Evolutionary conservation across 37 sponge, comb jelly and placozoan species (phyloP), one percentile per base, ranked within the genome.

Genomic region (Crambe crambe): DNA sequence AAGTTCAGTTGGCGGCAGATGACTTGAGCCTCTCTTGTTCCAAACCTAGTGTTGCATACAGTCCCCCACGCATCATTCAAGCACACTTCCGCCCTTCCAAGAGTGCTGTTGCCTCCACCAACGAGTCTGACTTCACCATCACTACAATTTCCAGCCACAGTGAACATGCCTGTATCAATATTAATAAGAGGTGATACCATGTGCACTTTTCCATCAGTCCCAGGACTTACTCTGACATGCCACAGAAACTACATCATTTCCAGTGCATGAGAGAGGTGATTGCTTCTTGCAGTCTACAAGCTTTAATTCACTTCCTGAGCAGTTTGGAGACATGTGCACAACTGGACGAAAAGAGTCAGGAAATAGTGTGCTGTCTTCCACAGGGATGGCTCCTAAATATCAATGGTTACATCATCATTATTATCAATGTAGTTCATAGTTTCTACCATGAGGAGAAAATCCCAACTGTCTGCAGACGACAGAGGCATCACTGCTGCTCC

Each of bases 111-210:
- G 37, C 21, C 29, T 37, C 81, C 81, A 43, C 81, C 81, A 35
- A 72, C 81, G 4, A 81, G 40, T 17, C 81, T 58, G 32, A 81
- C 8, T 36, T 81, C 61, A 54, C 81, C 81, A 81, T 81, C 72
- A 81, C 39, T 81, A 39, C 81, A 81, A 25, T 64, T 63, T 1
- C 58, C 75, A 75, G 31, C 35, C 34, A 32, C 2, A 65, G 35
- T 32, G 3, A 34, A 65, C 10, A 3, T n/a, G n/a, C n/a, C n/a
- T n/a, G n/a, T n/a, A n/a, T n/a, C n/a, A n/a, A n/a, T n/a, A n/a
- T n/a, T n/a, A n/a, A n/a, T n/a, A n/a, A n/a, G n/a, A n/a, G n/a
- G n/a, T n/a, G n/a, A n/a, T n/a, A n/a, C n/a, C n/a, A n/a, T n/a
- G n/a, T n/a, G n/a, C n/a, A n/a, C n/a, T n/a, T n/a, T n/a, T n/a